Conservation (phyloP, 2,797 vertebrate genomes). For the Hephaestus fuliginosus region DNA sequence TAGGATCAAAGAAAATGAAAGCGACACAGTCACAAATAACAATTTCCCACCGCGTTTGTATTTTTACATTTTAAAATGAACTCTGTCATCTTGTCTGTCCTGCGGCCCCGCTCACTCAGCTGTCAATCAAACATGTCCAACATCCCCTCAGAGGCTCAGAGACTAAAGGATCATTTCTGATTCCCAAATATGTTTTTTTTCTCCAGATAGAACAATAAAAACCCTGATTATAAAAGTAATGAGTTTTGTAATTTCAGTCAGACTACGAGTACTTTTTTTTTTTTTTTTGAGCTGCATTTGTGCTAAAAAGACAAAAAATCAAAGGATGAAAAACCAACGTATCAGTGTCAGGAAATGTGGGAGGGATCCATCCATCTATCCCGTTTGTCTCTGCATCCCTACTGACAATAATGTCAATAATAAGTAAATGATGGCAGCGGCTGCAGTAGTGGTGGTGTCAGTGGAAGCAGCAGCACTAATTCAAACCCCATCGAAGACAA, state of each 20-base stretch:
- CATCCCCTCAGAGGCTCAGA: background rate
- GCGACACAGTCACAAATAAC: background rate
- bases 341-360: no score
- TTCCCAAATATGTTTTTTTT: background rate
- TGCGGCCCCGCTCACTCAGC: constrained; percentile 1
- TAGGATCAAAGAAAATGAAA: background rate
- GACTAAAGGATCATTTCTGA: constrained; percentile 1
- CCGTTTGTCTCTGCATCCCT: background rate
- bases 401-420: background rate
- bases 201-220: background rate
- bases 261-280: background rate
- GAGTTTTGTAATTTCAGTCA: background rate
- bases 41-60: background rate
- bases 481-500: background rate
- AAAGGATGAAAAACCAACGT: no score
- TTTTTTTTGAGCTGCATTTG: background rate
- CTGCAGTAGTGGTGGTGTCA: background rate
- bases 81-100: constrained; percentile 1
- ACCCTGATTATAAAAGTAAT: background rate
- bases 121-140: constrained; percentile 34
- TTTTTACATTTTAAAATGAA: constrained; percentile 8
- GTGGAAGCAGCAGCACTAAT: constrained; percentile 1
- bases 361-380: background rate
- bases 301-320: background rate
- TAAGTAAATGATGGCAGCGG: background rate